Evolutionary conservation across 2,113 vertebrate genomes (phyloP).

Genomic region (Azemiops feae): DNA sequence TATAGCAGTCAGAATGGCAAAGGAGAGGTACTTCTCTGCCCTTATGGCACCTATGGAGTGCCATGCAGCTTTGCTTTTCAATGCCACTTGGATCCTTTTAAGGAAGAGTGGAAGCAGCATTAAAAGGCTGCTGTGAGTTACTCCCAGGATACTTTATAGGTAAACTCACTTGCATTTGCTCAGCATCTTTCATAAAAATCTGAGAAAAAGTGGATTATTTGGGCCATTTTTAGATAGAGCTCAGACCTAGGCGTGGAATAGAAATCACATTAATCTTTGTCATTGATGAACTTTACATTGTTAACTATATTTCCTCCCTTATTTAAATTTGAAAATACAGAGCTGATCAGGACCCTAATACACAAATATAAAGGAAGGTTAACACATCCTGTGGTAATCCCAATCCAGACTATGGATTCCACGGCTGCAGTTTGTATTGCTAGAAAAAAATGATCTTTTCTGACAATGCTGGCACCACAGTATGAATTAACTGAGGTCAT

Average conservation of each 20-base stretch:
- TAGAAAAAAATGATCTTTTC: background rate
- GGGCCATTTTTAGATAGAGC: background rate
- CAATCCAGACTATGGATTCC: background rate
- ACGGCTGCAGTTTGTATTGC: background rate
- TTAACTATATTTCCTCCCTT: background rate
- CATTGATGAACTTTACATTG: background rate
- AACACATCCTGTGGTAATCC: background rate
- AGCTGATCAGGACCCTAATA: background rate
- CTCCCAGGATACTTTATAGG: background rate
- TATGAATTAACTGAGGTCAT: background rate
- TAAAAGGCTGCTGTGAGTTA: background rate
- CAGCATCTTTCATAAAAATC: background rate
- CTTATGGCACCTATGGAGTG: background rate
- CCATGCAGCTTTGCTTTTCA: background rate
- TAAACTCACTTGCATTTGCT: background rate
- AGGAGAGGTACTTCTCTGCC: background rate
- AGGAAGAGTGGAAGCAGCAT: background rate
- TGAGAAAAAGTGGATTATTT: background rate
- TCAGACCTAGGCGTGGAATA: background rate
- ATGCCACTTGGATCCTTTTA: background rate
- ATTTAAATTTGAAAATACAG: background rate
- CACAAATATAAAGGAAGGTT: background rate
- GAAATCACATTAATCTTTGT: background rate
- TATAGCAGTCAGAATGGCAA: background rate
- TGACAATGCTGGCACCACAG: background rate